Conservation (phyloP, 1,140 invertebrate genomes). For the Drosophila sturtevanti region DNA sequence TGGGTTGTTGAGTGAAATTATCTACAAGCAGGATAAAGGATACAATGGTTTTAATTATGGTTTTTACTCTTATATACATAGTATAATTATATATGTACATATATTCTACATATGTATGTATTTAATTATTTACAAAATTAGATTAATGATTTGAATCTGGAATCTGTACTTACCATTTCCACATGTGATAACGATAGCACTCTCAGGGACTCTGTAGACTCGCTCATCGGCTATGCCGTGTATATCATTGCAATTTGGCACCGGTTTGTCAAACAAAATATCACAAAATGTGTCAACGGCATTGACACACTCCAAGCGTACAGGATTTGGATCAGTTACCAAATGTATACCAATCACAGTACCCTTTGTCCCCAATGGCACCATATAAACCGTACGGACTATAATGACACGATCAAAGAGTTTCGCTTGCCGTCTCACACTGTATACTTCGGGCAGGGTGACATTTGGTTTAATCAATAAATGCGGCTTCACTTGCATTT, state of each 20-base stretch:
- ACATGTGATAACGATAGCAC: conserved; percentile 54
- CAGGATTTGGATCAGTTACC: conserved; percentile 72
- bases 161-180: conserved; percentile 26
- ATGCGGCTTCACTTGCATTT: conserved; percentile 91
- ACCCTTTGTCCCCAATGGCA: conserved; percentile 91
- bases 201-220: conserved; percentile 71
- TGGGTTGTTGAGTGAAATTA: background rate
- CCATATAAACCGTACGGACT: conserved; percentile 86
- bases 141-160: no score
- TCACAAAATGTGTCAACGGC: conserved; percentile 70
- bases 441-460: conserved; percentile 61
- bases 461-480: conserved; percentile 87
- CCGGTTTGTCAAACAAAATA: conserved; percentile 65
- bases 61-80: no score
- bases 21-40: no score
- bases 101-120: no score
- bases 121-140: no score
- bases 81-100: background rate
- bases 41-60: no score
- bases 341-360: conserved; percentile 90
- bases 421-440: conserved; percentile 85
- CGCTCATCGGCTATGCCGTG: conserved; percentile 72
- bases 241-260: conserved; percentile 67
- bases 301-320: conserved; percentile 72
- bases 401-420: conserved; percentile 94